These are phyloP conservation scores for Antechinus stuartii DNA, from an alignment of 2,113 vertebrate species.

Conservation along the genomic window DNA sequence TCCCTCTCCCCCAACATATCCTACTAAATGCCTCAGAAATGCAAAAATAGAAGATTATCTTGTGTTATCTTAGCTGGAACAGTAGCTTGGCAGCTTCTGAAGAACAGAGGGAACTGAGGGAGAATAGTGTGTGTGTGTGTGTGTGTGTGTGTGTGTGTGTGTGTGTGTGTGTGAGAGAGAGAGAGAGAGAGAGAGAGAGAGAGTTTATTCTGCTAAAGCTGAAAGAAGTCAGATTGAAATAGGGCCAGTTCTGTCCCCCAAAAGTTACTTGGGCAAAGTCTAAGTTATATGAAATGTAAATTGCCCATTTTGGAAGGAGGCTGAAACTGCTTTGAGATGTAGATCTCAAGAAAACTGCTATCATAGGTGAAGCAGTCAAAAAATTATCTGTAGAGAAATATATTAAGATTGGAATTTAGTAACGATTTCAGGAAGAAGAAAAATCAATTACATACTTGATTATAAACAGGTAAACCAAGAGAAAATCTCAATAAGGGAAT, in stretches of 20 bases:
- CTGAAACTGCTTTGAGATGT: neutral
- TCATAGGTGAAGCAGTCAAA: neutral
- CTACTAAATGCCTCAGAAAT: neutral
- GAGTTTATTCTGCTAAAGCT: too few species aligned
- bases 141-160: neutral
- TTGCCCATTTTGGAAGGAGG: neutral
- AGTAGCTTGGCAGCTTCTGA: neutral
- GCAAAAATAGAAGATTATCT: too few species aligned
- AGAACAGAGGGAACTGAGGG: too few species aligned
- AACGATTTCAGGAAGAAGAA: neutral
- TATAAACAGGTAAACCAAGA: neutral
- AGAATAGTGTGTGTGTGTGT: too few species aligned
- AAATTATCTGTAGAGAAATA: neutral
- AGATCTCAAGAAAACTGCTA: neutral
- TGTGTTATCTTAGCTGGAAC: neutral
- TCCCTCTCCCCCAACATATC: neutral
- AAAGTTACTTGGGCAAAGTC: too few species aligned
- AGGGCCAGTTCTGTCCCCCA: too few species aligned
- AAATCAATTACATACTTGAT: neutral
- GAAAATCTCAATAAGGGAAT: neutral
- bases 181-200: too few species aligned
- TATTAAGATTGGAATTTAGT: neutral
- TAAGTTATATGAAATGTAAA: neutral
- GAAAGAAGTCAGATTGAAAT: too few species aligned
- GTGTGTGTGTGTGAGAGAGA: neutral